Percentiles rank a stretch among this genome's conserved stretches.
phyloP scores from a whole-genome alignment of 2,888 invertebrate species.

The Acleris holmiana region DNA sequence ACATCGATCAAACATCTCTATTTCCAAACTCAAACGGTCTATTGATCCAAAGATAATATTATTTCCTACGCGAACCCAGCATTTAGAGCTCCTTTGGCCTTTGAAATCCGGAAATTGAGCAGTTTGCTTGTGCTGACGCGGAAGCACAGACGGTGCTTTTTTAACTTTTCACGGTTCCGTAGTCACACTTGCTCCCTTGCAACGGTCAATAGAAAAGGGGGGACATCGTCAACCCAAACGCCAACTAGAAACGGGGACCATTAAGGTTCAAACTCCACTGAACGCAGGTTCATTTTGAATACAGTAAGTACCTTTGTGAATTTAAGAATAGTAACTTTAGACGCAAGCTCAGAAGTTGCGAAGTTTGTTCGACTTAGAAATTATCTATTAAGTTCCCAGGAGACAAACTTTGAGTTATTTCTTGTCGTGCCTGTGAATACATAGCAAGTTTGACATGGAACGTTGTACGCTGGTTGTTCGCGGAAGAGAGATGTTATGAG shows the following conservation, averaged over 20 bases:
- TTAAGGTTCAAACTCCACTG: conserved; percentile 38
- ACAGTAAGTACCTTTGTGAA: conserved; percentile 58
- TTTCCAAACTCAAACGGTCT: neutral
- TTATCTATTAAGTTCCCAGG: conserved; percentile 59
- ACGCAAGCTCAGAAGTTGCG: conserved; percentile 57
- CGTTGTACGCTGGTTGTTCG: conserved; percentile 7
- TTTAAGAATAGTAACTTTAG: conserved; percentile 56
- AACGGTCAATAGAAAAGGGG: conserved; percentile 43
- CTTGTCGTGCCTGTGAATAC: conserved; percentile 46
- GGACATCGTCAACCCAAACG: conserved; percentile 21
- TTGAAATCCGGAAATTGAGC: conserved; percentile 48
- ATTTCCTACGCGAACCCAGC: conserved; percentile 26
- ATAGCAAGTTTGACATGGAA: conserved; percentile 20
- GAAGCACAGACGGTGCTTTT: conserved; percentile 48
- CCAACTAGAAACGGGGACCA: conserved; percentile 22
- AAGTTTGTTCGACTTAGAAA: conserved; percentile 61
- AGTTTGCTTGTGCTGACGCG: conserved; percentile 45
- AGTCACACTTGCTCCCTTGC: conserved; percentile 47
- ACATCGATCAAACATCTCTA: neutral
- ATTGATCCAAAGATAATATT: conserved; percentile 32
- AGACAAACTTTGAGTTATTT: conserved; percentile 51
- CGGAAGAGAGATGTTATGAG: no score
- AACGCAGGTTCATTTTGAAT: conserved; percentile 44
- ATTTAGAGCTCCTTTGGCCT: conserved; percentile 32
- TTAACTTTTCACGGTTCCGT: conserved; percentile 53